Percentiles rank a stretch among this genome's conserved stretches.
Evolutionary conservation across 2,113 vertebrate species (phyloP).

Genomic region (Heliornis fulica): DNA sequence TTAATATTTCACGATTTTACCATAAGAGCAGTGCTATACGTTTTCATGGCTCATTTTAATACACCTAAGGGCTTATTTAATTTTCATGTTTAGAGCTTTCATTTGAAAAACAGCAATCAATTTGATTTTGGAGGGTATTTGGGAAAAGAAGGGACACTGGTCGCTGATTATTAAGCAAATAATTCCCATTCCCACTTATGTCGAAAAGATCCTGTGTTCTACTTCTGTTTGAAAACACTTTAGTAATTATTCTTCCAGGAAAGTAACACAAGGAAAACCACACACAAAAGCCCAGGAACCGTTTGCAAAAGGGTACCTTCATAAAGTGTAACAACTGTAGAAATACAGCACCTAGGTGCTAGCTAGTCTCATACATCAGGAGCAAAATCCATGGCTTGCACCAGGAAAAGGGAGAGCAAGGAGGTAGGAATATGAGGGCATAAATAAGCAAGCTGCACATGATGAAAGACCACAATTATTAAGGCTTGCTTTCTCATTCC

Average conservation of each 20-base stretch:
- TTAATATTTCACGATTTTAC: background rate
- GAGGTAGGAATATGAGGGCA: background rate
- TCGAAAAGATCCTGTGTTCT: background rate
- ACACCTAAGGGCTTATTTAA: background rate
- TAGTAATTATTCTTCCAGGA: background rate
- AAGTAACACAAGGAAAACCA: background rate
- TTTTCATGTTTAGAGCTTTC: background rate
- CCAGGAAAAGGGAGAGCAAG: background rate
- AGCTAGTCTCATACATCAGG: background rate
- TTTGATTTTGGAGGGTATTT: background rate
- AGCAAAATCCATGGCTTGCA: background rate
- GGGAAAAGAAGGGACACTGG: background rate
- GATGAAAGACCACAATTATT: background rate
- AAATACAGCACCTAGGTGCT: background rate
- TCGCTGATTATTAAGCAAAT: background rate
- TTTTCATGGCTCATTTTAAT: background rate
- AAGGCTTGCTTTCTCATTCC: background rate
- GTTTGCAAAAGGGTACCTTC: background rate
- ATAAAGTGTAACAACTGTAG: background rate
- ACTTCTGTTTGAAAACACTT: background rate
- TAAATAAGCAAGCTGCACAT: background rate
- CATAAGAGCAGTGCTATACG: background rate
- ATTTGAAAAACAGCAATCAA: background rate
- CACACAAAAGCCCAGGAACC: background rate
- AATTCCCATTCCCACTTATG: background rate